These are phyloP conservation scores for Apostichopus leukothele DNA, from an alignment of 53 echinoderm and acorn worm genomes.

Conservation along the genomic window DNA sequence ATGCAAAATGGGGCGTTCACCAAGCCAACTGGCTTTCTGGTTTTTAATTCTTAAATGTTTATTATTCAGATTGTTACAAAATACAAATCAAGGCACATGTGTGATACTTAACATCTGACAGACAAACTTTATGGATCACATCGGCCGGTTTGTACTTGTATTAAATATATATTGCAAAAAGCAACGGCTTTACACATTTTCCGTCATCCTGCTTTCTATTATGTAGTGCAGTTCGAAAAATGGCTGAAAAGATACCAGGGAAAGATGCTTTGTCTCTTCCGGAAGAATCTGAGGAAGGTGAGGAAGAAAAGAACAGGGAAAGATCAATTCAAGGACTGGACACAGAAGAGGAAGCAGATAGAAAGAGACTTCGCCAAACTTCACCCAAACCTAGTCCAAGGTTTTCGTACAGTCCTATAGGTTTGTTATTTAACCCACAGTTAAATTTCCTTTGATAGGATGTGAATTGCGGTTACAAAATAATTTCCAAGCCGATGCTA, in stretches of 20 bases:
- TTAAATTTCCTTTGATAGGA: too few relatives aligned
- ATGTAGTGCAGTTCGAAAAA: background rate
- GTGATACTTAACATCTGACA: too few relatives aligned
- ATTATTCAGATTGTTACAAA: too few relatives aligned
- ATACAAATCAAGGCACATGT: too few relatives aligned
- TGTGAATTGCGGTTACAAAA: too few relatives aligned
- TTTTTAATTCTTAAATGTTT: too few relatives aligned
- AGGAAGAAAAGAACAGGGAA: background rate
- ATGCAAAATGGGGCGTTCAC: too few relatives aligned
- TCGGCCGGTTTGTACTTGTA: too few relatives aligned
- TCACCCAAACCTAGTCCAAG: constrained; percentile 50
- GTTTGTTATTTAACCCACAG: background rate
- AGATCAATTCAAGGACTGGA: constrained; percentile 45
- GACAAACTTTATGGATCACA: too few relatives aligned
- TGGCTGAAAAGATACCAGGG: background rate
- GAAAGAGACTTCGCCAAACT: constrained; percentile 69
- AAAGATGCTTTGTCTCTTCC: background rate
- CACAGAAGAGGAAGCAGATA: constrained; percentile 70
- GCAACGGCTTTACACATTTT: too few relatives aligned
- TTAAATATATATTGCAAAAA: too few relatives aligned
- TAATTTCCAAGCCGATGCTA: background rate
- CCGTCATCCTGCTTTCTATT: background rate
- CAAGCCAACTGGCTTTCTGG: too few relatives aligned
- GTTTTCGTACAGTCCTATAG: constrained; percentile 44
- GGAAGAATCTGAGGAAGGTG: background rate